Base-by-base conservation (phyloP, 2,888 invertebrate genomes). In the Andrena hattorfiana region DNA sequence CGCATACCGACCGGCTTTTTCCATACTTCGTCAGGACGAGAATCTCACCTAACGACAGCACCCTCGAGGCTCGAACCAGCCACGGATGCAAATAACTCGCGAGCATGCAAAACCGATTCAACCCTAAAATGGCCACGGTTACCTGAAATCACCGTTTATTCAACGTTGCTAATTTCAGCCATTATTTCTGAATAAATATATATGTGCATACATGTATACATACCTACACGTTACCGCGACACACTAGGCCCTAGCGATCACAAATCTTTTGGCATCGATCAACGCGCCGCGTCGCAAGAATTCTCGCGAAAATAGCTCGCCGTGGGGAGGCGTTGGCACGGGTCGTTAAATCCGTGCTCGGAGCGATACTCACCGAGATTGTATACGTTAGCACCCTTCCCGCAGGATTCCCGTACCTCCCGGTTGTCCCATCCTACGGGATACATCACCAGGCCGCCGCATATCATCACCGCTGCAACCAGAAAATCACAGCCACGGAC, bases 361-460 rank as follows among this genome's bases (percentile, higher is more conserved):
- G 26, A 30, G 35, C 60, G 54, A 66, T 91, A 94, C 95, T 94
- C 90, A 95, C 96, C 96, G 89, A 96, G 94, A 92, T 95, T 94
- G 92, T 96, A 96, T 85, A 95, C 94, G 83, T 95, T 95, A 67
- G 96, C 95, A 74, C 94, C 92, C 86, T 94, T 94, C 69, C 96
- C 96, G 89, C 96, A 96, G 83, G 96, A 95, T 90, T 96, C 96
- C 87, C 95, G 94, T 60, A 96, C 95, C 94, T 96, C 96, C 81
- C 95, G 94, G 92, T 95, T 96, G 90, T 95, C 95, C 96, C 96
- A 96, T 85, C 96, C 96, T 75, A 96, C 93, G 28, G 96, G 96
- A 92, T 96, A 96, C 86, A 96, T 93, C 67, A 95, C 95, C 75
- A 95, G 94, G 30, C 96, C 96, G 51, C 94, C 94, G 86, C 95